A percentile compares a stretch with the other conserved stretches of the same genome.
Evolutionary conservation across 1,140 invertebrate genomes (phyloP).

Genomic region (Megathymus violae): DNA sequence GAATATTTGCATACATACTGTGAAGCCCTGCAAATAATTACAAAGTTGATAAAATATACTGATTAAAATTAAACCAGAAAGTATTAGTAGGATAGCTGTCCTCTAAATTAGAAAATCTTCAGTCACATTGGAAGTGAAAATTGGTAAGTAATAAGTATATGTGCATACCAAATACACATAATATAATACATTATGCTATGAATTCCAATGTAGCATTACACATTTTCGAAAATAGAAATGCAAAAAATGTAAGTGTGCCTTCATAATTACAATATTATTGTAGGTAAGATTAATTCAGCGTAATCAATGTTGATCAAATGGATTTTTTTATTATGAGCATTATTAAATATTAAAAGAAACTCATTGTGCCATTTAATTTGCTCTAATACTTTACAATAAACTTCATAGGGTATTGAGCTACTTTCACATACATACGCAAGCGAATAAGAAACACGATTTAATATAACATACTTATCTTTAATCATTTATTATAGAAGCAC

Average conservation of each 20-base stretch:
- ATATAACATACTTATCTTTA: neutral
- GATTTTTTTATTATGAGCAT: conserved; percentile 8
- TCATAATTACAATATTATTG: conserved; percentile 23
- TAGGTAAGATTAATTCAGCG: conserved; percentile 24
- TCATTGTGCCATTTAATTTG: conserved; percentile 28
- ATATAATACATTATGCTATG: too few relatives aligned
- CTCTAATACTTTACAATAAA: conserved; percentile 27
- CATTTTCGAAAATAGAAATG: neutral
- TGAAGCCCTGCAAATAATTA: neutral
- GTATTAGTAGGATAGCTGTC: neutral
- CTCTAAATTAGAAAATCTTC: neutral
- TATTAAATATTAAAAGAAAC: conserved; percentile 17
- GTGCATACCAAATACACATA: too few relatives aligned
- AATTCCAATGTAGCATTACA: too few relatives aligned
- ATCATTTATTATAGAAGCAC: conserved; percentile 8
- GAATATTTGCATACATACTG: neutral
- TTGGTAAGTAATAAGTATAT: neutral
- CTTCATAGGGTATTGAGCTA: conserved; percentile 15
- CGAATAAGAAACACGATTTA: conserved; percentile 5
- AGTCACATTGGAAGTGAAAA: neutral
- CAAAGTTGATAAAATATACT: neutral
- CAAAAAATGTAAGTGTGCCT: conserved; percentile 27
- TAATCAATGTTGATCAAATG: conserved; percentile 19
- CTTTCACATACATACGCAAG: conserved; percentile 14
- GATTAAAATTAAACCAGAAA: neutral